Evolutionary conservation across 2,797 vertebrate species (phyloP).

Genomic region (Lophotriccus pileatus): DNA sequence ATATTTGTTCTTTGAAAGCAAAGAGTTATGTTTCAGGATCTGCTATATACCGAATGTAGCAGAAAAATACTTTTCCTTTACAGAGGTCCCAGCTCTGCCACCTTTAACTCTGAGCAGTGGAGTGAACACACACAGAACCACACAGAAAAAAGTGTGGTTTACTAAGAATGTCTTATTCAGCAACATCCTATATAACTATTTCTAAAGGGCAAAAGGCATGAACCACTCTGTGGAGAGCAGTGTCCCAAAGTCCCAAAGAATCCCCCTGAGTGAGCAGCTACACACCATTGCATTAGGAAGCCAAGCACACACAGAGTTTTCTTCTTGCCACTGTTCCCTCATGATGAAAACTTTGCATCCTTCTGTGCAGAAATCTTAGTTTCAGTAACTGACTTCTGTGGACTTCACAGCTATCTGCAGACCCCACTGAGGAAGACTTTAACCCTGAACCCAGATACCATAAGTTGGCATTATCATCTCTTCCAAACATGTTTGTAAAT

Average conservation of each 20-base stretch:
- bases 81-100: not conserved
- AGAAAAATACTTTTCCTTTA: not conserved
- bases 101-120: not conserved
- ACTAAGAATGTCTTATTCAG: not conserved
- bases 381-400: not conserved
- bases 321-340: not conserved
- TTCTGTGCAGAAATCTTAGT: not conserved
- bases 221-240: not conserved
- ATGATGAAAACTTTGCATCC: not conserved
- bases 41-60: not conserved
- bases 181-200: not conserved
- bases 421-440: not conserved
- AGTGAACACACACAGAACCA: not conserved
- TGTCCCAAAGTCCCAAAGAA: not conserved
- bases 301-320: not conserved
- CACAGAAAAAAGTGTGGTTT: not conserved
- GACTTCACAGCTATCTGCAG: not conserved
- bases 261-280: fast-evolving
- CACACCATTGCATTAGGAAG: not conserved
- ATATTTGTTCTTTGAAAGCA: not conserved
- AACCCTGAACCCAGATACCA: not conserved
- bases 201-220: not conserved
- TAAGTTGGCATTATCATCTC: not conserved
- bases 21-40: not conserved
- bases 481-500: not conserved